Evolutionary conservation across 2,888 invertebrate species (phyloP).

Genomic region (Sarcophaga rosellei): DNA sequence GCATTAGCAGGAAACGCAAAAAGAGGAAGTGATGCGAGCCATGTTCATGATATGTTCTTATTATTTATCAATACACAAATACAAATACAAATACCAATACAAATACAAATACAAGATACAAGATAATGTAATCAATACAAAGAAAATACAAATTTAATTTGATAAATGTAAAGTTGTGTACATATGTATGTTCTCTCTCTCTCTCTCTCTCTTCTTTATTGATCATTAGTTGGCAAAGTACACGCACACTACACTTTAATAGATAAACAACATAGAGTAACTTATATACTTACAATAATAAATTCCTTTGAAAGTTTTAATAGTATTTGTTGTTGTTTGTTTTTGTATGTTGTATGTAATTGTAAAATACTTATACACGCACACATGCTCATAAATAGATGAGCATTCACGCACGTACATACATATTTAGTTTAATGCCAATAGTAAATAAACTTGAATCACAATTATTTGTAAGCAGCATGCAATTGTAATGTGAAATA

Average conservation of each 20-base stretch:
- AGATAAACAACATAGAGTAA: not conserved
- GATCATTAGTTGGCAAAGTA: not conserved
- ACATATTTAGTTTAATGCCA: not conserved
- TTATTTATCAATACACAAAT: too few relatives aligned
- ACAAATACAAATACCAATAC: too few relatives aligned
- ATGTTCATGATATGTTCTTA: too few relatives aligned
- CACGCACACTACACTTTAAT: not conserved
- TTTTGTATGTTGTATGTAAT: too few relatives aligned
- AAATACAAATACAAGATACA: too few relatives aligned
- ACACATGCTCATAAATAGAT: not conserved
- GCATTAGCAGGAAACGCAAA: too few relatives aligned
- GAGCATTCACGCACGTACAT: not conserved
- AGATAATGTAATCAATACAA: not conserved
- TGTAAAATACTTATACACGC: too few relatives aligned
- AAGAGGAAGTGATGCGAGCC: too few relatives aligned
- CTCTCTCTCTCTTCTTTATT: not conserved
- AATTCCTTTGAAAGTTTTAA: not conserved
- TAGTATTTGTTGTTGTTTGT: too few relatives aligned
- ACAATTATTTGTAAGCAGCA: not conserved
- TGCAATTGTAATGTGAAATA: not conserved
- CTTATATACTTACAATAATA: not conserved
- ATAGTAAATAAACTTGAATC: not conserved
- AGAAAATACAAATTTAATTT: not conserved
- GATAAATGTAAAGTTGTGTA: not conserved
- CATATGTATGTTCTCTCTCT: not conserved